These are phyloP conservation scores for Erynnis tages DNA, from an alignment of 2,888 invertebrate genomes.

Conservation along the genomic window DNA sequence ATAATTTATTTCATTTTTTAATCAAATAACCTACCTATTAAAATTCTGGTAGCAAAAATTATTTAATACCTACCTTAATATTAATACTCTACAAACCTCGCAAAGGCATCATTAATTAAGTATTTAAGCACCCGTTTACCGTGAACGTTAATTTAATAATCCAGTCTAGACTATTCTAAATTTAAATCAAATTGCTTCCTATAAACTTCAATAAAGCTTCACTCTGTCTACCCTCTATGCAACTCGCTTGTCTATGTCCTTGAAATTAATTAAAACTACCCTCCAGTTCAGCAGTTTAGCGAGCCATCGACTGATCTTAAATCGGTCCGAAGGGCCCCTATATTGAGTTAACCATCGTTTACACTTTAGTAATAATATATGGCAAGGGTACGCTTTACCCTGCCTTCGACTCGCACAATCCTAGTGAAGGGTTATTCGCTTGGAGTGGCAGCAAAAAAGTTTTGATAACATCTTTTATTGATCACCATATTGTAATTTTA, in stretches of 20 bases:
- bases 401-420: slow-evolving; percentile 48
- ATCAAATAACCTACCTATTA: too few relatives aligned
- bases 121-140: background rate
- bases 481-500: too few relatives aligned
- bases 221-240: slow-evolving; percentile 15
- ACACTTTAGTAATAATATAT: slow-evolving; percentile 71
- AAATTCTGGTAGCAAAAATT: too few relatives aligned
- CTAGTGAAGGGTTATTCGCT: slow-evolving; percentile 57
- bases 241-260: slow-evolving; percentile 34
- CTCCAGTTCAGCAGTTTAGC: slow-evolving; percentile 56
- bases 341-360: slow-evolving; percentile 74
- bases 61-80: too few relatives aligned
- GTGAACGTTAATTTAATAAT: background rate
- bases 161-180: slow-evolving; percentile 22
- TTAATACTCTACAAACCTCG: too few relatives aligned
- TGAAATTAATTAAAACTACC: slow-evolving; percentile 70
- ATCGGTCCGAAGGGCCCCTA: slow-evolving; percentile 62
- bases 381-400: slow-evolving; percentile 52
- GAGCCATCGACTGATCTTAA: slow-evolving; percentile 70
- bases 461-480: background rate
- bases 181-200: slow-evolving; percentile 12
- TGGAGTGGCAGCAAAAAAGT: slow-evolving; percentile 39
- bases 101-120: too few relatives aligned
- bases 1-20: too few relatives aligned
- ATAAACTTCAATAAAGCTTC: slow-evolving; percentile 1